These are phyloP conservation scores for Platycheirus albimanus DNA, from an alignment of 2,888 invertebrate genomes.

Conservation along the genomic window DNA sequence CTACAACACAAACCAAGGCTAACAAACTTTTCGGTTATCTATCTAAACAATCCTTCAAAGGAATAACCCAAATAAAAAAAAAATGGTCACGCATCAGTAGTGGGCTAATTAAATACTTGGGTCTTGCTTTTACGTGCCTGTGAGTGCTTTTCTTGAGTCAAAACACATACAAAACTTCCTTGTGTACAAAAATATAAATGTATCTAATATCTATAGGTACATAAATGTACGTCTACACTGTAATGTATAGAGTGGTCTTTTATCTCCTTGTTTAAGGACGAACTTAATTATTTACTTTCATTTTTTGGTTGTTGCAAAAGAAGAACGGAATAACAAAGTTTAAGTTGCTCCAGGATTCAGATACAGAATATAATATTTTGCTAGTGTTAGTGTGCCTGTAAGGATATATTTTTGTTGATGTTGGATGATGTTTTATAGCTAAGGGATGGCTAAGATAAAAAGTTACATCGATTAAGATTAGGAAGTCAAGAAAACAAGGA, in stretches of 20 bases:
- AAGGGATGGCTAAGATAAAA: conserved; percentile 11
- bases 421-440: conserved; percentile 1
- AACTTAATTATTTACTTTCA: conserved; percentile 33
- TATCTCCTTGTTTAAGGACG: neutral
- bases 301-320: conserved; percentile 20
- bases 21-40: neutral
- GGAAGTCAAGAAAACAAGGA: conserved; percentile 16
- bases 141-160: conserved; percentile 9
- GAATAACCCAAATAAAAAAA: neutral
- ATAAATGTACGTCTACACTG: neutral
- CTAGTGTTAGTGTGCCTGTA: neutral
- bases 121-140: neutral
- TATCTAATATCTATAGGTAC: too few relatives aligned
- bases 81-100: conserved; percentile 11
- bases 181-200: neutral
- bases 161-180: conserved; percentile 18
- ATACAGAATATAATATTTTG: neutral
- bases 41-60: neutral
- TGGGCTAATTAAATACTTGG: conserved; percentile 43
- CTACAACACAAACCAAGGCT: neutral
- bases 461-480: conserved; percentile 33
- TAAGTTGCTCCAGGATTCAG: conserved; percentile 1
- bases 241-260: conserved; percentile 9
- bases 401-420: too few relatives aligned
- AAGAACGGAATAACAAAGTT: conserved; percentile 45